Base-by-base conservation (phyloP, 2,888 invertebrate genomes). In the Melanostoma scalare region DNA sequence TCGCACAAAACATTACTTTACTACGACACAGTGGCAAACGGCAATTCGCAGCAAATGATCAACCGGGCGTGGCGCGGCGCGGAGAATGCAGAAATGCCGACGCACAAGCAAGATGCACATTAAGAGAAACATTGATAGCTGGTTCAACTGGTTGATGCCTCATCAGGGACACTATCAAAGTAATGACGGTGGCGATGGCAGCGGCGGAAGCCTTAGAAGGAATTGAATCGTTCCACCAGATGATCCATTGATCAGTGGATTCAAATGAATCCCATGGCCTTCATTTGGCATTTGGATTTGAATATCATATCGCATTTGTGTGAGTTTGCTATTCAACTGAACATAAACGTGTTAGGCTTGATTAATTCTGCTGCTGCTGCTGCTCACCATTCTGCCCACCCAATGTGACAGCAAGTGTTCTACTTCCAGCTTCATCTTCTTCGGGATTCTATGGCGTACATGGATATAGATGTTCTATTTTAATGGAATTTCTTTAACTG, bases 171-270 rank as follows among this genome's bases (percentile, higher is more conserved):
- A 67, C 40, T 56, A 67, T 67, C 65, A 46, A 56, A 52, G 67
- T 40, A 44, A 58, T 69, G 42, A 42, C 69, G 52, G 44, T n/a
- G 48, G 50, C 36, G 48, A 8, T 8, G 6, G 42, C 33, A 46
- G 46, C 30, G 20, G 50, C 76, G 81, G 81, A 81, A 81, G 77
- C 81, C 77, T 77, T 81, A 81, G 72, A 67, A 55, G 67, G 72
- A 71, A 67, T 76, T 69, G 60, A 58, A 65, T 69, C 74, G 73
- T 78, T 84, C 69, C 71, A 74, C 60, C 63, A 69, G 58, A 67
- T 79, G 79, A 84, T 79, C 74, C 72, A 69, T 50, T 69, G 78
- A 74, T 78, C 74, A 74, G 63, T 20, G 53, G 56, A 58, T 81
- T 69, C 69, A 30, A 60, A 38, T 60, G 73, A 60, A 60, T 84